A percentile compares a stretch with the other conserved stretches of the same genome.
Evolutionary conservation across 92 coral and sea anemone genomes (phyloP).

Genomic region (Zoanthus sociatus): DNA sequence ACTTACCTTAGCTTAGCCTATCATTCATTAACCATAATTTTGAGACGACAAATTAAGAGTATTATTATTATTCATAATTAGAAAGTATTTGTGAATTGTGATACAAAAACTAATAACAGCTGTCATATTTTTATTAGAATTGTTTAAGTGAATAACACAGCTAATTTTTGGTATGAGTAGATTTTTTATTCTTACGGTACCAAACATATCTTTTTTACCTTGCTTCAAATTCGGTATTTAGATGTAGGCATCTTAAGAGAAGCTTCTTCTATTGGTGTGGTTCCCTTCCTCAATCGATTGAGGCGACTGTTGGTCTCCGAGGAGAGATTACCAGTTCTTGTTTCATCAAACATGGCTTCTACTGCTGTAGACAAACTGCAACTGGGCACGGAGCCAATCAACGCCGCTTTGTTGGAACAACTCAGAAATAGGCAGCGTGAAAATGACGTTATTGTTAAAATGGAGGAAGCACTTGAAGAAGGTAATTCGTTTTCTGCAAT

Average conservation of each 20-base stretch:
- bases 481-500: neutral
- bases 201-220: no score
- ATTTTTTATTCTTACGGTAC: no score
- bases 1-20: no score
- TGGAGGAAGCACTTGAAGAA: conserved; percentile 87
- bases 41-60: no score
- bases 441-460: conserved; percentile 71
- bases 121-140: no score
- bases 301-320: conserved; percentile 54
- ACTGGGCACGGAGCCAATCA: conserved; percentile 69
- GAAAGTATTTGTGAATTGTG: no score
- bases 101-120: no score
- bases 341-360: conserved; percentile 47
- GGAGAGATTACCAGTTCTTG: conserved; percentile 33
- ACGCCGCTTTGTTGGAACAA: conserved; percentile 64
- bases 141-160: no score
- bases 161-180: no score
- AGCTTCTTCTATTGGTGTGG: conserved; percentile 61
- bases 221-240: no score
- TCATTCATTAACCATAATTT: no score
- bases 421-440: conserved; percentile 52
- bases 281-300: conserved; percentile 62
- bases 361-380: conserved; percentile 71
- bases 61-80: no score
- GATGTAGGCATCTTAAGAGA: conserved; percentile 26